Evolutionary conservation across 2,888 invertebrate genomes (phyloP).

Genomic region (Sesia apiformis): DNA sequence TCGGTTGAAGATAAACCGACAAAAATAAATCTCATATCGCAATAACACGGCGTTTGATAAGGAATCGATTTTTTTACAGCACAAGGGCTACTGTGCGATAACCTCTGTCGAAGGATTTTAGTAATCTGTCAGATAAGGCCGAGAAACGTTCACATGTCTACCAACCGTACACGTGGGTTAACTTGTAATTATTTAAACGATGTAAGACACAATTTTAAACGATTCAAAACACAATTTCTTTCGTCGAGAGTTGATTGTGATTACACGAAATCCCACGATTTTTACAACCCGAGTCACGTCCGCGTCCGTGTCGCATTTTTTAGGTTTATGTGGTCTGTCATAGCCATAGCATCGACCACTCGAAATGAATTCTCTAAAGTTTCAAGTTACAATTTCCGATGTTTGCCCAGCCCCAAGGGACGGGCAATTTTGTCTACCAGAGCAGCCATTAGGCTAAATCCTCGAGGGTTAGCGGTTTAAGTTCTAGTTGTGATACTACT

Average conservation of each 20-base stretch:
- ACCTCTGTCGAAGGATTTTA: slow-evolving; percentile 40
- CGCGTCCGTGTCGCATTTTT: slow-evolving; percentile 22
- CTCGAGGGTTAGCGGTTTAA: slow-evolving; percentile 21
- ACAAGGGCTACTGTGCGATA: slow-evolving; percentile 56
- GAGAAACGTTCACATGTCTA: slow-evolving; percentile 32
- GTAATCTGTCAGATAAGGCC: slow-evolving; percentile 53
- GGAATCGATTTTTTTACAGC: slow-evolving; percentile 39
- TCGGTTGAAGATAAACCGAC: slow-evolving; percentile 35
- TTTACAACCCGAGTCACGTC: slow-evolving; percentile 60
- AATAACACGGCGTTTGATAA: slow-evolving; percentile 37
- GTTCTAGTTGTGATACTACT: slow-evolving; percentile 21
- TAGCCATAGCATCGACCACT: too few species aligned
- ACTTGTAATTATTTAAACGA: slow-evolving; percentile 49
- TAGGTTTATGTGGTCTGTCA: slow-evolving; percentile 18
- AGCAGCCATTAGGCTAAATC: slow-evolving; percentile 26
- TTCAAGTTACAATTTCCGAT: neutral
- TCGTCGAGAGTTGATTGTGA: slow-evolving; percentile 27
- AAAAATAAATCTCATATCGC: slow-evolving; percentile 52
- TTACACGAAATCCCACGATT: slow-evolving; percentile 35
- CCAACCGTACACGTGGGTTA: slow-evolving; percentile 37
- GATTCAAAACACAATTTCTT: slow-evolving; percentile 39
- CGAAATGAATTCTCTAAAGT: too few species aligned
- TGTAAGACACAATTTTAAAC: slow-evolving; percentile 20
- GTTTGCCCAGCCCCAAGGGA: slow-evolving; percentile 13
- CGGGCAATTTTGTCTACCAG: slow-evolving; percentile 27